A percentile compares a stretch with the other conserved stretches of the same genome.
Conservation (phyloP, 2,797 vertebrate species). For the Cephalopachus bancanus region DNA sequence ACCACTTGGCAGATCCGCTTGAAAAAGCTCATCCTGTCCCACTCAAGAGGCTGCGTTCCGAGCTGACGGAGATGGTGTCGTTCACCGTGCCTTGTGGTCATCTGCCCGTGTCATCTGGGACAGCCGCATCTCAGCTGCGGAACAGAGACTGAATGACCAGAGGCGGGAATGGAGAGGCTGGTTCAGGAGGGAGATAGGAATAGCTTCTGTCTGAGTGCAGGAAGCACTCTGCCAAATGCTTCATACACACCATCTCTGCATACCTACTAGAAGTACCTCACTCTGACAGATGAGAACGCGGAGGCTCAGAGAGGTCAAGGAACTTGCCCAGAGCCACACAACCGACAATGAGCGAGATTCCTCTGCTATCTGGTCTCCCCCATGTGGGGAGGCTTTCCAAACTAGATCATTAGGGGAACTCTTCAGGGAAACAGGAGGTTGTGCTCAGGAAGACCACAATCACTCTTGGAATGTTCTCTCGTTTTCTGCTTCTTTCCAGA, state of each 20-base stretch:
- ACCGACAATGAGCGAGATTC: not conserved
- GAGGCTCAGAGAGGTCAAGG: not conserved
- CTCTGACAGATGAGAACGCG: rapidly evolving
- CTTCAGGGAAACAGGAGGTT: not conserved
- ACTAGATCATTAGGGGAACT: not conserved
- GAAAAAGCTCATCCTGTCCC: not conserved
- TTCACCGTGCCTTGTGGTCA: not conserved
- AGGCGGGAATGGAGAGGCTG: too few relatives aligned
- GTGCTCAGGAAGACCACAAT: not conserved
- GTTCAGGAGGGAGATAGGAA: not conserved
- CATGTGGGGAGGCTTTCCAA: not conserved
- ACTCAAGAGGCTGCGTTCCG: not conserved
- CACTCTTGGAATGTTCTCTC: not conserved
- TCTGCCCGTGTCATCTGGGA: too few relatives aligned
- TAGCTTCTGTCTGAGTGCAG: rapidly evolving
- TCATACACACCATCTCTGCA: rapidly evolving
- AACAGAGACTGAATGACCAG: rapidly evolving
- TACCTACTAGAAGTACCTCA: rapidly evolving
- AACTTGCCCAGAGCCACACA: not conserved
- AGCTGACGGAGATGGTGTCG: not conserved
- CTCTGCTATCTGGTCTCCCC: not conserved
- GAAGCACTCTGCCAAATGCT: not conserved
- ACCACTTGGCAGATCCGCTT: not conserved
- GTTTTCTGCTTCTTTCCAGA: not conserved
- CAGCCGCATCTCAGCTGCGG: not conserved